Evolutionary conservation across 2,888 invertebrate species (phyloP), one percentile per base, ranked within the genome.

Genomic region (Caenorhabditis zanzibari): DNA sequence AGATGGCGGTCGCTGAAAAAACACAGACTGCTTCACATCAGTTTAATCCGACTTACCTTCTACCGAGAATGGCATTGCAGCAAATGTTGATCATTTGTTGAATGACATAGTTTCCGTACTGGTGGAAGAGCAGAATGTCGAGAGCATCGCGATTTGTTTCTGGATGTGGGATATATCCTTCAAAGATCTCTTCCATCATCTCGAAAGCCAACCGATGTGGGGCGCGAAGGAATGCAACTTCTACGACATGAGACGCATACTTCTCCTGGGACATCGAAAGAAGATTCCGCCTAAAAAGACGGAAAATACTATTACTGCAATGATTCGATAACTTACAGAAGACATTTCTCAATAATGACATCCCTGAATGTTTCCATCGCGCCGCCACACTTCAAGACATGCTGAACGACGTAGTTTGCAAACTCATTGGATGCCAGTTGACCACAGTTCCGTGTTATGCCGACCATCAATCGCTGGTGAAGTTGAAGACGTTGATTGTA

Each of bases 61-160:
- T 16, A 28, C 77, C 77, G 0, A 73, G 28, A 19, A 79, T 64
- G 14, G 77, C 81, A n/a, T 61, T 79, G 28, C 63, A 82, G 81
- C 88, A 68, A 38, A 90, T 84, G 32, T 63, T 68, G 64, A 90
- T 88, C 87, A 90, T 86, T 44, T 86, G 84, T 81, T 90, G 90
- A 38, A 90, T 86, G 44, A 90, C 89, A 58, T 90, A 90, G 84
- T 90, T 90, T 58, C 90, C 90, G 68, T 82, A 90, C 69, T 90
- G 90, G 68, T 90, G 88, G 82, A 90, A 89, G 41, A 90, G 84
- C 75, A 90, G 87, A 38, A 88, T 84, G 66, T 88, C 87, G 22
- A 90, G 76, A 10, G 87, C 86, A 47, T 88, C 88, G 19, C 84
- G 72, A 68, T 85, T 82, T 38, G 84, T 84, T 19, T 85, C 84